Evolutionary conservation across 2,888 invertebrate species (phyloP), one percentile per base, ranked within the genome.

Genomic region (Seira sanloemensis): DNA sequence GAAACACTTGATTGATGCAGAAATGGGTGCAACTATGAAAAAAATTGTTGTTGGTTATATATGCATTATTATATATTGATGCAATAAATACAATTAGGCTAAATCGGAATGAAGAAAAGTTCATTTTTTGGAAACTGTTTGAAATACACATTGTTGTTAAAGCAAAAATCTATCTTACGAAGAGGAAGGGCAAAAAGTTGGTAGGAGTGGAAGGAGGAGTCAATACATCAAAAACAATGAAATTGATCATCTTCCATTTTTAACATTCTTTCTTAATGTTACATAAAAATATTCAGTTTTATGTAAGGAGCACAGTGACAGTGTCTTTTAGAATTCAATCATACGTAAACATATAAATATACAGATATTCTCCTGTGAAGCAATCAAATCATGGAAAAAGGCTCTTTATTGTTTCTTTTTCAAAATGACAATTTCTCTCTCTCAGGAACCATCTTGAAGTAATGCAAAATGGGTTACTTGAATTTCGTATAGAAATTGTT

Each of bases 231-330:
- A n/a, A n/a, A n/a, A n/a, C n/a, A n/a, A n/a, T n/a, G 62, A 62
- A 37, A 78, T 50, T 16, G 65, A 37, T 25, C 19, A 72, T 81
- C 81, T 81, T 81, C 81, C 81, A 81, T 76, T 81, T 75, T 75
- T 76, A 81, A 81, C 81, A 81, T 81, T 81, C 81, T 80, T 50
- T 80, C 73, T 74, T 66, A 74, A 66, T 62, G 7, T n/a, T 67
- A 75, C n/a, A n/a, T n/a, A 26, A 73, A 75, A 66, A 54, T 77
- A 58, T 65, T 46, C 58, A 24, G 78, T 65, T 37, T 37, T 58
- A 18, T 58, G 58, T 16, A 58, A 58, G 58, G 18, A 58, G 58
- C 5, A 37, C 69, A 62, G 78, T 21, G 58, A n/a, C 77, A 77
- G 37, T 46, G 66, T 75, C 21, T 37, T 58, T 25, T 77, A 16